Conservation (phyloP, 2,113 vertebrate species). For the Indicator indicator region DNA sequence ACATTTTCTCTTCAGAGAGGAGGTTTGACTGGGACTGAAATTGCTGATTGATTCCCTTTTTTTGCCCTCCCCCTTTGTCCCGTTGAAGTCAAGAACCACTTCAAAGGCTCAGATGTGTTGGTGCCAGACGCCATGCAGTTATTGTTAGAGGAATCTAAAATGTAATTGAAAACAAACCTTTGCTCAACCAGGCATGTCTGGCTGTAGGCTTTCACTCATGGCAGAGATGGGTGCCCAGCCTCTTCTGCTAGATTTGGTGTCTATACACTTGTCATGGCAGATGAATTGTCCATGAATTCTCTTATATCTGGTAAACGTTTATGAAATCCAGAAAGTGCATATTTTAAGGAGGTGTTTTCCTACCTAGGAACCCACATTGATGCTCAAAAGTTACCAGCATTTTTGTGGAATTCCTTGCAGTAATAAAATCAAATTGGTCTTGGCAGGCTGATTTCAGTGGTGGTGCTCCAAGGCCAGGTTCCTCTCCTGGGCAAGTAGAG, state of each 20-base stretch:
- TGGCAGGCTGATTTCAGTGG: conserved; percentile 29
- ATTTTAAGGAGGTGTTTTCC: conserved; percentile 40
- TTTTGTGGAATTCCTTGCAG: conserved; percentile 73
- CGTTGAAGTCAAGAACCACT: conserved; percentile 69
- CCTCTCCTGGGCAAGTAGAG: neutral
- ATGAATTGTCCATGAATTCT: conserved; percentile 83
- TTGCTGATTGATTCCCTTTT: conserved; percentile 26
- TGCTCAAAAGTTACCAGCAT: conserved; percentile 67
- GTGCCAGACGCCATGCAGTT: conserved; percentile 77
- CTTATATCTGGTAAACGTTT: conserved; percentile 89
- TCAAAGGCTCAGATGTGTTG: conserved; percentile 81
- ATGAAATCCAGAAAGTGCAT: conserved; percentile 79
- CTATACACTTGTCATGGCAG: conserved; percentile 81
- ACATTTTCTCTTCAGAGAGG: neutral
- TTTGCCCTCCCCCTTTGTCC: conserved; percentile 1
- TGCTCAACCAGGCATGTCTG: conserved; percentile 49
- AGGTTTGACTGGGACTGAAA: conserved; percentile 1
- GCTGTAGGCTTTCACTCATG: conserved; percentile 40
- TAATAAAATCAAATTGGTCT: conserved; percentile 59
- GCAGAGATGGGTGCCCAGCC: conserved; percentile 66
- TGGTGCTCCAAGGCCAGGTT: conserved; percentile 26
- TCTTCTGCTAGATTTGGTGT: conserved; percentile 79
- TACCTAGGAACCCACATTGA: conserved; percentile 60
- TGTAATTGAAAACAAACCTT: conserved; percentile 83
- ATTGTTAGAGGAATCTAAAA: conserved; percentile 80